phyloP scores from a whole-genome alignment of 2,888 invertebrate genomes.

The Adelognathus sp. region DNA sequence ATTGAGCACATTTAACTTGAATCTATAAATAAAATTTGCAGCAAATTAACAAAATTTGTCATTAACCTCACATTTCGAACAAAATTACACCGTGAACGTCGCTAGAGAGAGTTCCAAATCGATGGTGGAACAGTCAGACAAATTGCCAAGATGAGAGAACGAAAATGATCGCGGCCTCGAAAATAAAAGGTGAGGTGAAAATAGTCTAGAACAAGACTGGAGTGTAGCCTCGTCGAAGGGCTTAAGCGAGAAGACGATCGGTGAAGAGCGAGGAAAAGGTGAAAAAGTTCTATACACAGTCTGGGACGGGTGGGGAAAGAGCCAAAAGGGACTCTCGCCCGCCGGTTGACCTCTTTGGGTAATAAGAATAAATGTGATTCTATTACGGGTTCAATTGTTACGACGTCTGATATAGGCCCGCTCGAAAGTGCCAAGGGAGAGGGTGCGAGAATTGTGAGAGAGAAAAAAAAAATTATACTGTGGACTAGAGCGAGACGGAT shows the following conservation, averaged over 20 bases:
- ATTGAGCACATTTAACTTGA: no score
- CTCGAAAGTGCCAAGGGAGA: slow-evolving; percentile 46
- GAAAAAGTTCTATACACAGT: slow-evolving; percentile 42
- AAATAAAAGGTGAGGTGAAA: background rate
- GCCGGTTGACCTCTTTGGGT: slow-evolving; percentile 79
- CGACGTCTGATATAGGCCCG: slow-evolving; percentile 73
- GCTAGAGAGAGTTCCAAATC: no score
- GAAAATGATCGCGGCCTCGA: no score
- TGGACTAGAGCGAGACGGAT: slow-evolving; percentile 51
- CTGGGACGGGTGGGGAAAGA: slow-evolving; percentile 37
- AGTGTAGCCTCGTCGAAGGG: slow-evolving; percentile 42
- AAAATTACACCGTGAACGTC: no score
- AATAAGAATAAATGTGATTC: slow-evolving; percentile 81
- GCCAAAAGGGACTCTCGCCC: slow-evolving; percentile 52
- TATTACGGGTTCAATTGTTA: slow-evolving; percentile 81
- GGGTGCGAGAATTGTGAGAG: slow-evolving; percentile 25
- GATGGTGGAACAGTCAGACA: background rate
- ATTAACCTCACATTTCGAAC: no score
- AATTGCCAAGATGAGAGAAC: slow-evolving; percentile 47
- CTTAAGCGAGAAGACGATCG: slow-evolving; percentile 44
- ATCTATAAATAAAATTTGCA: no score
- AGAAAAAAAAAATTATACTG: slow-evolving; percentile 15
- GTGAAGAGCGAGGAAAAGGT: slow-evolving; percentile 55
- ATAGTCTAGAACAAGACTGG: background rate
- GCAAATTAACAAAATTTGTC: no score